Conservation (phyloP, 2,797 vertebrate species). For the Tiaroga cobitis region DNA sequence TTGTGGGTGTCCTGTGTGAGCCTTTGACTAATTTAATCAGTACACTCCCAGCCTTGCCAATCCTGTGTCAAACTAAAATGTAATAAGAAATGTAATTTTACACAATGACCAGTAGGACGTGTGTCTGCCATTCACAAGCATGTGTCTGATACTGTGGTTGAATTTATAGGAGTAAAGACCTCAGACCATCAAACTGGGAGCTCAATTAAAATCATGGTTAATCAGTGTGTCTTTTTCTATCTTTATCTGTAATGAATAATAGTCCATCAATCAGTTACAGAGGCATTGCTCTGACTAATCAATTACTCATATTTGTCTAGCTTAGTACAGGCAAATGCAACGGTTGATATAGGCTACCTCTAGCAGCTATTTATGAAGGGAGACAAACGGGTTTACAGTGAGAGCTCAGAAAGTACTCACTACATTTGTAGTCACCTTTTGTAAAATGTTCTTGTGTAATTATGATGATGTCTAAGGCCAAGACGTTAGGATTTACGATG, state of each 20-base stretch:
- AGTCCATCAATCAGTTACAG: slow-evolving; percentile 75
- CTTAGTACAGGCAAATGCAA: slow-evolving; percentile 77
- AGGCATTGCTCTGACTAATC: slow-evolving; percentile 73
- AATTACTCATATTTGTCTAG: slow-evolving; percentile 80
- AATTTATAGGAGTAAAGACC: slow-evolving; percentile 63
- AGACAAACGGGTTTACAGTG: slow-evolving; percentile 65
- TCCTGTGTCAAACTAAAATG: not conserved
- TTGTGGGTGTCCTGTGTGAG: not conserved
- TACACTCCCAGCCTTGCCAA: not conserved
- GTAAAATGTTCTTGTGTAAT: slow-evolving; percentile 1
- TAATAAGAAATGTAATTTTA: not conserved
- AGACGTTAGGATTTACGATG: slow-evolving; percentile 1
- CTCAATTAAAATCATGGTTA: slow-evolving; percentile 75
- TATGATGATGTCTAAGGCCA: not conserved
- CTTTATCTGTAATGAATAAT: slow-evolving; percentile 74
- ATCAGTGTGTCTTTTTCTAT: slow-evolving; percentile 73
- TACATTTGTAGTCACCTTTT: not conserved
- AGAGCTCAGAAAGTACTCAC: slow-evolving; percentile 45
- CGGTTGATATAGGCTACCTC: slow-evolving; percentile 64
- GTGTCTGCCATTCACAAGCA: slow-evolving; percentile 52
- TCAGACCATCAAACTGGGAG: slow-evolving; percentile 72
- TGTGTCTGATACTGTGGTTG: slow-evolving; percentile 50
- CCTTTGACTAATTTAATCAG: not conserved
- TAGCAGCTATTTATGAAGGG: slow-evolving; percentile 69
- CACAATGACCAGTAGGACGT: not conserved